These are phyloP conservation scores for Tamandua tetradactyla DNA, from an alignment of 2,797 vertebrate species.

Conservation along the genomic window DNA sequence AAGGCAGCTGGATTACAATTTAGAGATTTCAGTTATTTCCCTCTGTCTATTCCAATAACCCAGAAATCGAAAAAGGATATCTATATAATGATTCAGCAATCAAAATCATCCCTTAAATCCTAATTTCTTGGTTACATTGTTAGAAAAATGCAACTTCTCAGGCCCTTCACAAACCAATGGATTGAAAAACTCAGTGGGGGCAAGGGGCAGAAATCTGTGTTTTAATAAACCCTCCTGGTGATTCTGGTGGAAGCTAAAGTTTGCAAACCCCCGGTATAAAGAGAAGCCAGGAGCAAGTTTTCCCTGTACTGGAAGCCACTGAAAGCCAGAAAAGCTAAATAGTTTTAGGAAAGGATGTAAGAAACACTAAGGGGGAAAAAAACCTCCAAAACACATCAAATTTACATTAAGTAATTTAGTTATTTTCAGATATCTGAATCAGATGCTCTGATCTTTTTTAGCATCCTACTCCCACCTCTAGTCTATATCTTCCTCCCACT, in stretches of 20 bases:
- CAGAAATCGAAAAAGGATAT: too few species aligned
- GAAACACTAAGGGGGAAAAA: background rate
- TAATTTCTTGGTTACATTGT: too few species aligned
- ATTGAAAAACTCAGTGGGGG: background rate
- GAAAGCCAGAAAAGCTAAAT: background rate
- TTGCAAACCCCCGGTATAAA: background rate
- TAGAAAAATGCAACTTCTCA: background rate
- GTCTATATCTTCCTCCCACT: slow-evolving; percentile 1
- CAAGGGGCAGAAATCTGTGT: background rate
- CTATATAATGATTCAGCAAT: too few species aligned
- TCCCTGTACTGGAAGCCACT: background rate
- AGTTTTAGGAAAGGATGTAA: background rate
- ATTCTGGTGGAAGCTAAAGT: background rate
- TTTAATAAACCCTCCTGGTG: background rate
- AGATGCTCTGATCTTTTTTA: background rate
- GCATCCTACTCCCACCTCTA: background rate
- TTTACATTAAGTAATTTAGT: background rate
- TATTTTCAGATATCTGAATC: slow-evolving; percentile 41
- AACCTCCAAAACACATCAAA: background rate
- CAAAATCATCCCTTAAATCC: too few species aligned
- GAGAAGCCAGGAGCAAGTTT: background rate
- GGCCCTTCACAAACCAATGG: background rate
- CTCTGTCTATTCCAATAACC: too few species aligned
- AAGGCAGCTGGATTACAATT: too few species aligned
- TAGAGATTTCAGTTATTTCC: too few species aligned